Percentiles rank a stretch among this genome's conserved stretches.
phyloP scores from a whole-genome alignment of 1,140 invertebrate genomes.

The Trichonephila clavata region DNA sequence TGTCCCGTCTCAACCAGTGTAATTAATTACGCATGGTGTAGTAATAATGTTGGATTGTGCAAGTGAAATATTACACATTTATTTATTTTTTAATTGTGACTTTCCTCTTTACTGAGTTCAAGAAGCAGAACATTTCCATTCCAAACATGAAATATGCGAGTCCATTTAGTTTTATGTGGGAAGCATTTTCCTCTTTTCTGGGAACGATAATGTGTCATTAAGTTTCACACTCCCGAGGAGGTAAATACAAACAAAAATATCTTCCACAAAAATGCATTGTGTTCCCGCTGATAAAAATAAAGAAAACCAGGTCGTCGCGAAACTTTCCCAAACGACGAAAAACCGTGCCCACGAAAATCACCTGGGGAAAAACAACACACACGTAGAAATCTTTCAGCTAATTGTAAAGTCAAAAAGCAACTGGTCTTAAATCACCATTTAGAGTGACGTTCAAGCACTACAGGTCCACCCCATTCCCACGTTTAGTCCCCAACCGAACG shows the following conservation, averaged over 20 bases:
- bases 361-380: neutral
- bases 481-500: neutral
- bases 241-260: slow-evolving; percentile 13
- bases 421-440: slow-evolving; percentile 20
- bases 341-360: neutral
- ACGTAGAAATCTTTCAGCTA: neutral
- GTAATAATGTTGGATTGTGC: too few species aligned
- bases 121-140: neutral
- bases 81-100: neutral
- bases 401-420: slow-evolving; percentile 33
- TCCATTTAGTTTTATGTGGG: neutral
- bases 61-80: too few species aligned
- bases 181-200: neutral
- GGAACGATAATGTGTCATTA: neutral
- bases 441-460: neutral
- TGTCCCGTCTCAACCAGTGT: too few species aligned
- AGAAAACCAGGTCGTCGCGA: neutral
- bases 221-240: neutral
- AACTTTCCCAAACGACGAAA: slow-evolving; percentile 17
- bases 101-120: neutral
- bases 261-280: slow-evolving; percentile 1
- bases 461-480: slow-evolving; percentile 25
- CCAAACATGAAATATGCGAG: neutral
- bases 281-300: neutral
- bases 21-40: too few species aligned